Evolutionary conservation across 2,113 vertebrate genomes (phyloP), one percentile per base, ranked within the genome.

Genomic region (Cebus imitator): DNA sequence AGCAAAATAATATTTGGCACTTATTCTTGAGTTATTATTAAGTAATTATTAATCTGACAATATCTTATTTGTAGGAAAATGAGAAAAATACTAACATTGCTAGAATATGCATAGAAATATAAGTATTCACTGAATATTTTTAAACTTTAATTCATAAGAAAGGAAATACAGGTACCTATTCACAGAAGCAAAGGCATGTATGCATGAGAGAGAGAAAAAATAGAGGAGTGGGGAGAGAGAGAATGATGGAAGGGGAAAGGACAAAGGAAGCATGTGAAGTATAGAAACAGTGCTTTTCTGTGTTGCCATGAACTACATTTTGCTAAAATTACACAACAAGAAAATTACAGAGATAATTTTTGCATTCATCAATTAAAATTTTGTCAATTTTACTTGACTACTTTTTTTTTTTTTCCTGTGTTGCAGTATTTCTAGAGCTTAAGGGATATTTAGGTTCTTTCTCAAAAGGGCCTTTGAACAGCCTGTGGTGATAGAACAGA

Each of bases 381-480:
- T 75, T 94, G 81, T 90, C 52, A 95, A 30, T 84, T 97, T 97
- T 76, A 92, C 9, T 88, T 3, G 20, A 95, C 58, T 94, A 78
- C 23, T 64, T 40, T 23, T 72, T 82, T 98, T 98, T 86, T 98
- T 83, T 76, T 96, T 97, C 43, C 95, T 57, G 66, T 18, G 4
- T 81, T 95, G 97, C 93, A 97, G 93, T 85, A 97, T 96, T 97
- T 96, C 90, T 25, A 79, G 91, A 94, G 86, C 94, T 97, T 96
- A 97, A 64, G 92, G 98, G 94, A 91, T 96, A 95, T 97, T 97
- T 98, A 97, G 96, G 78, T 96, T 97, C 97, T 98, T 96, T 97
- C 98, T 98, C 90, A 58, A 92, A 97, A 97, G 95, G 91, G 94
- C 96, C 96, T 97, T 95, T 98, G 97, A 98, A 87, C 97, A 98